These are phyloP conservation scores for Lepus europaeus DNA, from an alignment of 2,113 vertebrate genomes.

Conservation along the genomic window DNA sequence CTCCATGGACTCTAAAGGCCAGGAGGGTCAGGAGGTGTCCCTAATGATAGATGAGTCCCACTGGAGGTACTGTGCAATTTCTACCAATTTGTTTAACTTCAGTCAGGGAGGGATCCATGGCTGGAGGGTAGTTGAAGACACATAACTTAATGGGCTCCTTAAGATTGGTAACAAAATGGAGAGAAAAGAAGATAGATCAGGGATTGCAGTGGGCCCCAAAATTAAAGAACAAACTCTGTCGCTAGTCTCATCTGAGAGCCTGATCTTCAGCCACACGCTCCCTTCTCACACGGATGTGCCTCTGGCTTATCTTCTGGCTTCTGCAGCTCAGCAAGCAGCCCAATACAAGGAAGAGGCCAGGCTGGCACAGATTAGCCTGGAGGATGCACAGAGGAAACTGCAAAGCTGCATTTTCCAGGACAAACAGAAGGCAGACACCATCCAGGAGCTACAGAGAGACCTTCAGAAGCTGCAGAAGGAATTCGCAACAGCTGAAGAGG, in stretches of 20 bases:
- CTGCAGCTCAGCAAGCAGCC: conserved; percentile 81
- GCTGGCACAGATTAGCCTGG: conserved; percentile 70
- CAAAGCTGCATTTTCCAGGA: conserved; percentile 65
- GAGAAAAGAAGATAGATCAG: neutral
- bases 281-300: neutral
- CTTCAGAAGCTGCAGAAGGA: conserved; percentile 67
- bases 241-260: neutral
- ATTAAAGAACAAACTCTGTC: neutral
- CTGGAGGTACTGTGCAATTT: conserved; percentile 21
- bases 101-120: neutral
- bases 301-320: neutral
- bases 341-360: conserved; percentile 83
- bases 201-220: neutral
- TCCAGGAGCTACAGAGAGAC: conserved; percentile 72
- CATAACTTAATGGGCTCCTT: conserved; percentile 29
- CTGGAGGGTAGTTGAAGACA: conserved; percentile 28
- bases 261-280: neutral
- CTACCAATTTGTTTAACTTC: conserved; percentile 19
- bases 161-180: neutral
- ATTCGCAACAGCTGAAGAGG: conserved; percentile 23
- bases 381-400: conserved; percentile 76
- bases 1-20: neutral
- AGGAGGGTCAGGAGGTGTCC: neutral
- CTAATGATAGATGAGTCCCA: neutral
- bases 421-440: conserved; percentile 70